Base-by-base conservation (phyloP, 2,797 vertebrate genomes). In the Galaxias olidus region DNA sequence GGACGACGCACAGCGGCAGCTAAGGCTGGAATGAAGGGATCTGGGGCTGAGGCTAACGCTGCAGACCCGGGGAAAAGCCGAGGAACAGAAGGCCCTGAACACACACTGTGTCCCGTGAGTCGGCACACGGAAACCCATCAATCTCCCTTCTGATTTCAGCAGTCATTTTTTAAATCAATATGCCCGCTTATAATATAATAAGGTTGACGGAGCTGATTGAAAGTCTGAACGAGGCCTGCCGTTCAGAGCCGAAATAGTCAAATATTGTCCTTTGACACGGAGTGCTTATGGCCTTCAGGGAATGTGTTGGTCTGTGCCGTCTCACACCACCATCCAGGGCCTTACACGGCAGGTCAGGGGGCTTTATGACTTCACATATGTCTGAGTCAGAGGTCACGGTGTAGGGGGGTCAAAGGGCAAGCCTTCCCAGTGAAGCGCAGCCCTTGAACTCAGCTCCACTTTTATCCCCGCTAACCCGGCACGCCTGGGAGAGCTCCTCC, bases 361-460 rank as follows among this genome's bases (percentile, higher is more conserved):
- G 30, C 30, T 30, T 30, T 30, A 30, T 63, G 77, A 83, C 74
- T 69, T 41, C 57, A 65, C 73, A 44, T 57, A 70, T 67, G 71
- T 68, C 63, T 60, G 81, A 65, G 59, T 83, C 74, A 86, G 52
- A 81, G 83, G 79, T 76, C 59, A 46, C 68, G 66, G 30, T 30
- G 3, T 43, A 67, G 47, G 18, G 45, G 14, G 77, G 82, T 66
- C 67, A 79, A 47, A 72, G 86, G 79, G 81, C 75, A 66, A 7
- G 61, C 69, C 76, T 87, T 80, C 74, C 71, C 69, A 57, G 42
- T 55, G 65, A 60, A 79, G 75, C 77, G 81, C 72, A 86, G 75
- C 71, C 73, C 78, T 85, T 86, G 81, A 84, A 88, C 81, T 86
- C 81, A 76, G 74, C 65, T 76, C 68, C 63, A 52, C 75, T 74